Base-by-base conservation (phyloP, 2,888 invertebrate genomes). In the Tachina fera region DNA sequence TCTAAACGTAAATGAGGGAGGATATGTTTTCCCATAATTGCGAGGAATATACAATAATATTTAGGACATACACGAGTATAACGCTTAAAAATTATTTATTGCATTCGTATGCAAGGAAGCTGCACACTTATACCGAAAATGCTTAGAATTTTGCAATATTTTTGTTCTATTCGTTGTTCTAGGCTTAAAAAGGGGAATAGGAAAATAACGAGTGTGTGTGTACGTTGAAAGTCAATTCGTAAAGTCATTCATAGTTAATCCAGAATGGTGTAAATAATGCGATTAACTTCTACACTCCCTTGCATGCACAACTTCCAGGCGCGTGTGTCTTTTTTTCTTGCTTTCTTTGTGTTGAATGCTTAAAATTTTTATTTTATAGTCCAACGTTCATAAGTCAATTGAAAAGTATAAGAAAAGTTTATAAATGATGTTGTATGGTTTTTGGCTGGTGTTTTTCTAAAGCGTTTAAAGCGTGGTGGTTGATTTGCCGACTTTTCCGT, bases 261-360 rank as follows among this genome's bases (percentile, higher is more conserved):
- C 93, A 89, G 89, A 89, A 91, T 92, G 92, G 91, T 93, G 92
- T 92, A 93, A 92, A 93, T 92, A 92, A 92, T 92, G 90, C 92
- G 92, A 92, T 93, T 92, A 92, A 91, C 83, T 86, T 76, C 72
- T 83, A 83, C 79, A 86, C 86, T 83, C 86, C 86, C 86, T 72
- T 83, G 72, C 79, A 76, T 53, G 76, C 19, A 83, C 16, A 16
- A 80, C 70, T 75, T 67, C 74, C 79, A 76, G 71, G 53, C 83
- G 76, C 78, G 86, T 83, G 86, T 83, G 31, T 31, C 31, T 31
- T 31, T 78, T 11, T 14, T 19, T 49, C 16, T 49, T n/a, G 5
- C 71, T 11, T 14, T 19, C 45, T 43, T 49, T n/a, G 19, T 39
- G 4, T 78, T 16, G 5, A 71, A 47, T 65, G n/a, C 53, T 63